Base-by-base conservation (phyloP, 2,113 vertebrate genomes). In the Puffinus mauretanicus region DNA sequence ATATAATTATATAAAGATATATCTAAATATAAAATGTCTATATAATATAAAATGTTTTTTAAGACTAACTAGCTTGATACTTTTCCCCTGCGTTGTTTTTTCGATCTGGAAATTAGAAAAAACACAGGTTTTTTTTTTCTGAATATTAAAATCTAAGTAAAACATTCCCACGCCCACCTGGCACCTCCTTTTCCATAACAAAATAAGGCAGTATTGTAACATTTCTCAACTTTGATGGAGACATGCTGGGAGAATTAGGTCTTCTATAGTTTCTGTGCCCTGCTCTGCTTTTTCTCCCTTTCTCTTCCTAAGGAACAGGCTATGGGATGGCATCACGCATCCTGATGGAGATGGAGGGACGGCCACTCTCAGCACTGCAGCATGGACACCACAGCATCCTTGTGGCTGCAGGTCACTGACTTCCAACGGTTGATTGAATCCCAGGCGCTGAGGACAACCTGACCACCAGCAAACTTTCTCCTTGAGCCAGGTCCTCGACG, bases 291-390 rank as follows among this genome's bases (percentile, higher is more conserved):
- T 71, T 82, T 55, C n/a, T 61, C n/a, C 19, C 9, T 27, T 60
- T 40, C 42, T 40, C 22, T 52, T 70, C 60, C 29, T 4, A 15
- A 80, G 61, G 78, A 52, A 38, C n/a, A 52, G 19, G 69, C 47
- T 52, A 6, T 5, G 3, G 47, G n/a, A 38, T 16, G 13, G 69
- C 47, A 29, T 22, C 14, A 42, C 2, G 0, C 2, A 7, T 17
- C 4, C 61, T 6, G 24, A 24, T 21, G 29, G 55, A 11, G 38
- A 19, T 16, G 32, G 32, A 89, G 32, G 46, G 19, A 27, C 0
- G 0, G 51, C 49, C 30, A 15, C 36, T n/a, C 32, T 52, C 42
- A 36, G 64, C 29, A 21, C 71, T 47, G 38, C 3, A 7, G 24
- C 47, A 30, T 16, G 2, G 30, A 38, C 27, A 42, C 60, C 12